Evolutionary conservation across 2,888 invertebrate genomes (phyloP).

Genomic region (Clepsis dumicolana): DNA sequence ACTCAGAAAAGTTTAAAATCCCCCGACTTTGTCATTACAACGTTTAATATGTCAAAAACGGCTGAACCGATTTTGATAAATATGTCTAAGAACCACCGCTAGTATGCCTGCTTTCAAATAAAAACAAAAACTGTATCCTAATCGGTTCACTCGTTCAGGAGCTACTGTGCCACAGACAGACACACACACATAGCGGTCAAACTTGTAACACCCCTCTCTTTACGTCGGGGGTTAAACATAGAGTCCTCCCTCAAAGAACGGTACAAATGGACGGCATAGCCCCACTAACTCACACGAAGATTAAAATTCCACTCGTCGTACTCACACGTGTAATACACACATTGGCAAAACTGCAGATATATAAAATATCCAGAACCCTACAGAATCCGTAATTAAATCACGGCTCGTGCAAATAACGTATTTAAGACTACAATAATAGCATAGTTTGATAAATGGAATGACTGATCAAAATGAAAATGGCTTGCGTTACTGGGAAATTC

Average conservation of each 20-base stretch:
- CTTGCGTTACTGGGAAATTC: slow-evolving; percentile 68
- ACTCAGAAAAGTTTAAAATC: too few relatives aligned
- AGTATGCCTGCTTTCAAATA: too few relatives aligned
- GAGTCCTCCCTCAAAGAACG: background rate
- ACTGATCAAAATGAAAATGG: slow-evolving; percentile 78
- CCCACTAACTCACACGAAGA: background rate
- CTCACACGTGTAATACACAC: background rate
- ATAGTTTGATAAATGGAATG: slow-evolving; percentile 74
- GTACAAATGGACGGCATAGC: background rate
- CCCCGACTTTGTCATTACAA: too few relatives aligned
- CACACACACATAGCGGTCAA: too few relatives aligned
- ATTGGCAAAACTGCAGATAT: background rate
- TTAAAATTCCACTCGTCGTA: background rate
- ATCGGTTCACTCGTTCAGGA: too few relatives aligned
- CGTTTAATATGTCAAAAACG: too few relatives aligned
- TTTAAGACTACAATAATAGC: slow-evolving; percentile 52
- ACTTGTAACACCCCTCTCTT: too few relatives aligned
- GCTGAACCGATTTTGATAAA: too few relatives aligned
- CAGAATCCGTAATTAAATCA: slow-evolving; percentile 29
- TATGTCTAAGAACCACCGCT: too few relatives aligned
- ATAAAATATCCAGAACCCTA: background rate
- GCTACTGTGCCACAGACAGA: too few relatives aligned
- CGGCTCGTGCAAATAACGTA: slow-evolving; percentile 32
- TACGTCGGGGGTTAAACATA: too few relatives aligned
- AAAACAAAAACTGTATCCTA: too few relatives aligned